phyloP scores from a whole-genome alignment of 1,140 invertebrate species.

The Hetaerina americana region DNA sequence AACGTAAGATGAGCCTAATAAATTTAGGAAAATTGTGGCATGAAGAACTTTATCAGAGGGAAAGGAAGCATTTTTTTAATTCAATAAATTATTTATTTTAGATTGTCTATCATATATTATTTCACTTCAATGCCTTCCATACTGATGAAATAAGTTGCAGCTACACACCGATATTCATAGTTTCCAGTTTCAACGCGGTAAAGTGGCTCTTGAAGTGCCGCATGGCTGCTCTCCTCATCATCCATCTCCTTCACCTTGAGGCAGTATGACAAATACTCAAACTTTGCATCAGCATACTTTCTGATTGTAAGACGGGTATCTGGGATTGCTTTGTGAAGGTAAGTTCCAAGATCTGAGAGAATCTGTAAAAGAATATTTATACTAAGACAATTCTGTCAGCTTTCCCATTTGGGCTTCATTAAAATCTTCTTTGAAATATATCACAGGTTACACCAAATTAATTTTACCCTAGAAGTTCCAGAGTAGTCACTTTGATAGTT shows the following conservation, averaged over 20 bases:
- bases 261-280: conserved; percentile 97
- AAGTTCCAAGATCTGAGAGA: conserved; percentile 85
- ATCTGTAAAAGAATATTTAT: conserved; percentile 45
- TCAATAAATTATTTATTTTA: no score
- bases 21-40: background rate
- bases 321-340: conserved; percentile 92
- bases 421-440: no score
- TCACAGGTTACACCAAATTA: no score
- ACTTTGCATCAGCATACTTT: conserved; percentile 96
- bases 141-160: no score
- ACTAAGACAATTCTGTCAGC: conserved; percentile 7
- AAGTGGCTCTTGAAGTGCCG: conserved; percentile 86
- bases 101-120: no score
- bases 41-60: background rate
- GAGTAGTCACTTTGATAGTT: no score
- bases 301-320: conserved; percentile 94
- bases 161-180: conserved; percentile 81
- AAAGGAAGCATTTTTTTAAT: background rate
- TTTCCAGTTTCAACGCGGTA: conserved; percentile 98
- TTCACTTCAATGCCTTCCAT: no score
- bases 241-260: conserved; percentile 97
- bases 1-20: conserved; percentile 71
- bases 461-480: no score
- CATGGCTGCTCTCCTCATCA: conserved; percentile 92
- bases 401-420: no score